Conservation (phyloP, 2,888 invertebrate species). For the Noctua janthina region DNA sequence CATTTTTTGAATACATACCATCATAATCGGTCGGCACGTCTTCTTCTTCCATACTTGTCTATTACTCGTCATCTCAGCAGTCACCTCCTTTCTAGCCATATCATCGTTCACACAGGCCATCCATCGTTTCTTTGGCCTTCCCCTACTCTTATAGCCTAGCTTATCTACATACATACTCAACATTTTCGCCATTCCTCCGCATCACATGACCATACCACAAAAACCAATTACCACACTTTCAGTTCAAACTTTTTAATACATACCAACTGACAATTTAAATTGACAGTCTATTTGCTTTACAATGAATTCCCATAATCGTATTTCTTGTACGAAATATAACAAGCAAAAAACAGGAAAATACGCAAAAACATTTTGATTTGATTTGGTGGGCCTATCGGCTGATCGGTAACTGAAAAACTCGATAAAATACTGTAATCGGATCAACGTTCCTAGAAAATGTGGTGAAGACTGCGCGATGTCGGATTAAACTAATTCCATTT, state of each 20-base stretch:
- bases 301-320: not conserved
- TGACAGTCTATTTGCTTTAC: not conserved
- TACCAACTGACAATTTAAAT: not conserved
- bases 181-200: too few relatives aligned
- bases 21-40: too few relatives aligned
- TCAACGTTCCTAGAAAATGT: conserved; percentile 16
- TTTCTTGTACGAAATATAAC: not conserved
- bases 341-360: conserved; percentile 18
- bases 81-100: too few relatives aligned
- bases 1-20: too few relatives aligned
- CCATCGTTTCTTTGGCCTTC: too few relatives aligned
- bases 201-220: too few relatives aligned
- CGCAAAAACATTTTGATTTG: conserved; percentile 4
- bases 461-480: not conserved
- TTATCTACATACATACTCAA: too few relatives aligned
- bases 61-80: too few relatives aligned
- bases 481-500: conserved; percentile 4
- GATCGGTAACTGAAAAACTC: conserved; percentile 21
- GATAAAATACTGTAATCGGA: conserved; percentile 31
- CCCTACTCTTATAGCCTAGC: too few relatives aligned
- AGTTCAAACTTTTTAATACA: not conserved
- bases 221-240: too few relatives aligned
- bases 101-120: too few relatives aligned
- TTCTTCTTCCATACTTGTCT: too few relatives aligned
- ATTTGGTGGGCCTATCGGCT: not conserved